Conservation (phyloP, 2,113 vertebrate genomes). For the Aegypius monachus region DNA sequence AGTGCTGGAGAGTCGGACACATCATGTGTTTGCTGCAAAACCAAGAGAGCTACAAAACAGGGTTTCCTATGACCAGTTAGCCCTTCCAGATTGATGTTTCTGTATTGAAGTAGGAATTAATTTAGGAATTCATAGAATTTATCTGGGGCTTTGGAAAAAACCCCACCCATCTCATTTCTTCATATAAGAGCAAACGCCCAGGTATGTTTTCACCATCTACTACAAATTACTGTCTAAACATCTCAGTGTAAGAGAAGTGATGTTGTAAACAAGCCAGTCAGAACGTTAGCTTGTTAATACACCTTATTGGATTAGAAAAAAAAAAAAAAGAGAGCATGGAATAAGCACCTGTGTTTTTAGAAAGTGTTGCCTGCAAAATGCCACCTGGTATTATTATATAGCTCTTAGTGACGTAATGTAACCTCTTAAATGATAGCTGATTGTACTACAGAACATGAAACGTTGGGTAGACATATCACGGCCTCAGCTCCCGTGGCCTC, state of each 20-base stretch:
- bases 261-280: background rate
- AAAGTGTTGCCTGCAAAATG: background rate
- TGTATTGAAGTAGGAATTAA: background rate
- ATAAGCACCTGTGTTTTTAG: background rate
- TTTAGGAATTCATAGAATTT: background rate
- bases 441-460: background rate
- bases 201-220: background rate
- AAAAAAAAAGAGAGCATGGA: background rate
- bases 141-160: background rate
- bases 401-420: background rate
- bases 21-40: background rate
- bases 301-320: background rate
- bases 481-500: background rate
- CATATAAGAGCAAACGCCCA: background rate
- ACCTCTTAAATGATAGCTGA: background rate
- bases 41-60: background rate
- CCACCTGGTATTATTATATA: background rate
- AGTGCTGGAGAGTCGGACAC: background rate
- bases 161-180: background rate
- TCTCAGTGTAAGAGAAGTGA: background rate
- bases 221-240: background rate
- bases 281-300: background rate
- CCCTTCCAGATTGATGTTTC: background rate
- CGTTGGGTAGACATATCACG: rapidly evolving
- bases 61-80: background rate